These are phyloP conservation scores for Onychorhynchus coronatus DNA, from an alignment of 2,113 vertebrate genomes.

Conservation along the genomic window DNA sequence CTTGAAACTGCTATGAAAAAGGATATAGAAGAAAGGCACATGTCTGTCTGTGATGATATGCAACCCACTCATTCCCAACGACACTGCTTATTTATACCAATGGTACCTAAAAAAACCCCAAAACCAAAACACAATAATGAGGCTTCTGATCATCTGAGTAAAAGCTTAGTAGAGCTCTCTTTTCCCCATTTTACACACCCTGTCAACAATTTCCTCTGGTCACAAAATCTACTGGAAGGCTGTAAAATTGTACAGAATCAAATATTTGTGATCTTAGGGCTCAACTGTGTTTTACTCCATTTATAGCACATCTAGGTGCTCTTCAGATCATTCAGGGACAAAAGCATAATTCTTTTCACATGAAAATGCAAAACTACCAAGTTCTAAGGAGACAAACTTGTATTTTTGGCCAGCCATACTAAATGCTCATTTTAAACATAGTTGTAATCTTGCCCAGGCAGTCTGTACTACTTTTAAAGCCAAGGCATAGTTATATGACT, in stretches of 20 bases:
- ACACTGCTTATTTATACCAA: neutral
- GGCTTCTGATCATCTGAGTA: neutral
- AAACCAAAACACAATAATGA: neutral
- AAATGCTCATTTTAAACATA: neutral
- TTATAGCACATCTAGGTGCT: neutral
- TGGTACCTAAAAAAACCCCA: too few species aligned
- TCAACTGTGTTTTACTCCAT: neutral
- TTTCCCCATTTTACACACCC: neutral
- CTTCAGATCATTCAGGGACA: neutral
- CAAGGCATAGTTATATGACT: neutral
- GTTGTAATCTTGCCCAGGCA: neutral
- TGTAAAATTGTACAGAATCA: neutral
- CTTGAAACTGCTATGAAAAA: neutral
- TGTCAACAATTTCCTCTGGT: neutral
- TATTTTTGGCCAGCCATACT: neutral
- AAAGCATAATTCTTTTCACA: neutral
- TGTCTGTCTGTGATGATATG: neutral
- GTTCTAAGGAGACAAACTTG: neutral
- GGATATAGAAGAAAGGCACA: neutral
- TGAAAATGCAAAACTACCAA: neutral
- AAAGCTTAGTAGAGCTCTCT: neutral
- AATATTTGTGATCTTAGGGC: neutral
- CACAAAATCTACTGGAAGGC: neutral
- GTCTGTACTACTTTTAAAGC: neutral
- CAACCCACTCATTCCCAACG: rapidly evolving